These are phyloP conservation scores for Amblyjoppa fuscipennis DNA, from an alignment of 2,888 invertebrate genomes.

Conservation along the genomic window DNA sequence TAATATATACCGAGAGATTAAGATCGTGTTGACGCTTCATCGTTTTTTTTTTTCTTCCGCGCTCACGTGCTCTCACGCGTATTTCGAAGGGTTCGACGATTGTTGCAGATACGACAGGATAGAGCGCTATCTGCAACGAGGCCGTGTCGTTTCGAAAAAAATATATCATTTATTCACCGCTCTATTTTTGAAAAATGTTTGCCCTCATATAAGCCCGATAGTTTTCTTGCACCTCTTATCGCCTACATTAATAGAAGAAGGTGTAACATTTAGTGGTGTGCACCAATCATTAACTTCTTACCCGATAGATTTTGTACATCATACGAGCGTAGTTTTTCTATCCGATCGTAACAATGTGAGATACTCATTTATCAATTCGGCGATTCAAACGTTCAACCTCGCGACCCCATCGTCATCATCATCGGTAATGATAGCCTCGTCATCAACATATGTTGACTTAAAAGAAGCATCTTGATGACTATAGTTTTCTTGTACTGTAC, in stretches of 20 bases:
- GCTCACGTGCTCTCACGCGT: conserved; percentile 27
- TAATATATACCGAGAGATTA: conserved; percentile 73
- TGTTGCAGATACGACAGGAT: background rate
- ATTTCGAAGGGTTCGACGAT: conserved; percentile 9
- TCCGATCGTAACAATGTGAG: background rate
- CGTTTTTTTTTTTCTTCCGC: background rate
- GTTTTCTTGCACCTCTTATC: conserved; percentile 47
- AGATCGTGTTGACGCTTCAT: conserved; percentile 61
- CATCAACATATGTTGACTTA: background rate
- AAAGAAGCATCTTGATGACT: background rate
- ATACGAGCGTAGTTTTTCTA: background rate
- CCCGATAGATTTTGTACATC: conserved; percentile 53
- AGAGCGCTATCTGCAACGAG: no score
- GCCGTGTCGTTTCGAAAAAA: background rate
- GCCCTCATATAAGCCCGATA: background rate
- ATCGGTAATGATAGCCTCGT: background rate
- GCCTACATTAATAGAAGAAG: conserved; percentile 19
- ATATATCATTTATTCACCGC: conserved; percentile 7
- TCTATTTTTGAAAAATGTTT: background rate
- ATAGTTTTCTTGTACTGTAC: no score
- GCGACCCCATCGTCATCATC: background rate
- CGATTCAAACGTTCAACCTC: background rate
- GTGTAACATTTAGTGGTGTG: conserved; percentile 40
- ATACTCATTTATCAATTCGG: background rate
- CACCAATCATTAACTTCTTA: conserved; percentile 52